phyloP scores from a whole-genome alignment of 2,888 invertebrate species.

The Flexamia atlantica region DNA sequence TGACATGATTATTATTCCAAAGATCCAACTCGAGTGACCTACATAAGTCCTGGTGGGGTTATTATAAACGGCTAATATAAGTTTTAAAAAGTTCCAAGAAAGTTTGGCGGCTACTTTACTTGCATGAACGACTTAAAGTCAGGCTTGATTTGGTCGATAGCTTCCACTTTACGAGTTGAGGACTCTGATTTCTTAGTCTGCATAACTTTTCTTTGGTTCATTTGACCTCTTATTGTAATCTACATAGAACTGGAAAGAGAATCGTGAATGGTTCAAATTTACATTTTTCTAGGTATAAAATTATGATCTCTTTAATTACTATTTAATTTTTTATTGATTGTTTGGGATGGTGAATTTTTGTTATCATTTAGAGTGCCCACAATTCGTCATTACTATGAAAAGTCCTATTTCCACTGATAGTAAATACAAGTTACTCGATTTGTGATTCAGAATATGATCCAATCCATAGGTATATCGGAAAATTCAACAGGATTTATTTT shows the following conservation, averaged over 20 bases:
- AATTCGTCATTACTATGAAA: too few relatives aligned
- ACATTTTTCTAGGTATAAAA: too few relatives aligned
- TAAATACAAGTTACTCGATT: too few relatives aligned
- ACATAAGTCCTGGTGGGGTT: conserved; percentile 1
- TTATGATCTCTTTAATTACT: too few relatives aligned
- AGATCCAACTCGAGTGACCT: neutral
- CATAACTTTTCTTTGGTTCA: conserved; percentile 13
- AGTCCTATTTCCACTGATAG: too few relatives aligned
- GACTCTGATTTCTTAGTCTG: conserved; percentile 29
- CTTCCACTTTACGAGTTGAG: neutral
- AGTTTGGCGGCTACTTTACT: conserved; percentile 23
- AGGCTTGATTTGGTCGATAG: conserved; percentile 30
- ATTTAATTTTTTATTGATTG: too few relatives aligned
- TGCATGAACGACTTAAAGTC: conserved; percentile 40
- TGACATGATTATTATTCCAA: neutral
- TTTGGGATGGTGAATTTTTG: too few relatives aligned
- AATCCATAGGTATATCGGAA: too few relatives aligned
- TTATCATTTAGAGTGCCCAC: too few relatives aligned
- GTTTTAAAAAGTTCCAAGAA: conserved; percentile 22
- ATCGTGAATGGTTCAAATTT: too few relatives aligned
- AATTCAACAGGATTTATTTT: too few relatives aligned
- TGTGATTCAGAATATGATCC: too few relatives aligned
- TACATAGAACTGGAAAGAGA: neutral
- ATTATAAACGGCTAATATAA: conserved; percentile 22
- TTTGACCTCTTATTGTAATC: neutral